Conservation (phyloP, 2,797 vertebrate genomes). For the Dryobates pubescens region DNA sequence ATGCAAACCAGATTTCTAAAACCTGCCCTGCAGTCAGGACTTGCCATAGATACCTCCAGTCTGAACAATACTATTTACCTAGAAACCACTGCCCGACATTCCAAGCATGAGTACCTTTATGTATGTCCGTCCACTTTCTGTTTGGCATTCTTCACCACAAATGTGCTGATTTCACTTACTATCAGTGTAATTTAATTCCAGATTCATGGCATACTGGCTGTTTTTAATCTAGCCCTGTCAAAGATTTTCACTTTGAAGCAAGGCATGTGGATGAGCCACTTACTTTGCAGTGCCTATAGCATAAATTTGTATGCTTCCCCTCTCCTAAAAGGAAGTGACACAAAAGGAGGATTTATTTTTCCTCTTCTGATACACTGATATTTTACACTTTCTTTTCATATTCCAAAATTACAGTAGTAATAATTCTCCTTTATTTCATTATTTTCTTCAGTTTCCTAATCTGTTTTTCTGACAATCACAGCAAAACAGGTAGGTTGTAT, state of each 20-base stretch:
- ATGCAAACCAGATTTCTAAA: neutral
- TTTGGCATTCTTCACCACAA: neutral
- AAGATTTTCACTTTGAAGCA: neutral
- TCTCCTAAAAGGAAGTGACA: neutral
- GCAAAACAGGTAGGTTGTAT: neutral
- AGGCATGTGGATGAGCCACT: accelerated
- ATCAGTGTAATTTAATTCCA: neutral
- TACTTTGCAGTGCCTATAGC: neutral
- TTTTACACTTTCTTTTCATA: neutral
- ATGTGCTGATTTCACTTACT: neutral
- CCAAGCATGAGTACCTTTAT: neutral
- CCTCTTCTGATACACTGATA: neutral
- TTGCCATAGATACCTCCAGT: neutral
- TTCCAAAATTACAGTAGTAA: neutral
- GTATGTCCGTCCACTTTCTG: neutral
- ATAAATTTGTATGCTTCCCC: neutral
- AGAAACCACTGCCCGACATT: neutral
- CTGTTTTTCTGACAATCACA: neutral
- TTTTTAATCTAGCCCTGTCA: neutral
- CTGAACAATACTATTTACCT: neutral
- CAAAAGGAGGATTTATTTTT: neutral
- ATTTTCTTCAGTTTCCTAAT: neutral
- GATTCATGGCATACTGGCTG: neutral
- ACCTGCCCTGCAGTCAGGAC: neutral
- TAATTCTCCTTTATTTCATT: neutral